Conservation (phyloP, 2,888 invertebrate genomes). For the Rhagonycha lutea region DNA sequence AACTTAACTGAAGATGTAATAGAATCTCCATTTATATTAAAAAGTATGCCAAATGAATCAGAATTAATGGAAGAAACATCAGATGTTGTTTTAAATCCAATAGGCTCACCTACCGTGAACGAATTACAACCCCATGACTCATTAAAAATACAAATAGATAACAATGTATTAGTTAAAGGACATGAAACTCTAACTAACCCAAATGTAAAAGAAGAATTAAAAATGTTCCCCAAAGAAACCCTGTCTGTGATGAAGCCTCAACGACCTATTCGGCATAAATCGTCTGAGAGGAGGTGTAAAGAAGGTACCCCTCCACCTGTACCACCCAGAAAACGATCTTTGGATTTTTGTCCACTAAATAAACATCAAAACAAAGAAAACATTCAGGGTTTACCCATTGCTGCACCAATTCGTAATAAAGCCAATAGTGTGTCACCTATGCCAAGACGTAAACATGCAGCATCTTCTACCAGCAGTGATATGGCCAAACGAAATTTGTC, state of each 20-base stretch:
- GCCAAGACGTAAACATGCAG: slow-evolving; percentile 2
- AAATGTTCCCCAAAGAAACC: not conserved
- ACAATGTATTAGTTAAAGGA: not conserved
- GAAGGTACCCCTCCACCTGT: slow-evolving; percentile 9
- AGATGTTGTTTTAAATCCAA: not conserved
- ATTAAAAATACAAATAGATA: not conserved
- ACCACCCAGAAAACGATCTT: slow-evolving; percentile 23
- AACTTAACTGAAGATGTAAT: not conserved
- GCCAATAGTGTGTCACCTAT: slow-evolving; percentile 12
- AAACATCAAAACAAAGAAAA: slow-evolving; percentile 14
- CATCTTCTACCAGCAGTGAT: not conserved
- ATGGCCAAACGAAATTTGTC: not conserved
- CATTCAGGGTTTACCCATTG: slow-evolving; percentile 12
- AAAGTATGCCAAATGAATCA: not conserved
- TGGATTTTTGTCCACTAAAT: slow-evolving; percentile 34
- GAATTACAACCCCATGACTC: not conserved
- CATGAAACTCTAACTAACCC: not conserved
- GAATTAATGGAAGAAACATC: not conserved
- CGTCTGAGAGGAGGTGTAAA: slow-evolving; percentile 39
- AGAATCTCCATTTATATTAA: not conserved
- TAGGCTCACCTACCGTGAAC: not conserved
- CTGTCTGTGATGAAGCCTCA: slow-evolving; percentile 32
- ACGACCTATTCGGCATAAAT: slow-evolving; percentile 43
- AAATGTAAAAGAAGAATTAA: not conserved
- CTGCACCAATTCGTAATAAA: slow-evolving; percentile 31